phyloP scores from a whole-genome alignment of 2,888 invertebrate species.

The Lacanobia wlatinum region DNA sequence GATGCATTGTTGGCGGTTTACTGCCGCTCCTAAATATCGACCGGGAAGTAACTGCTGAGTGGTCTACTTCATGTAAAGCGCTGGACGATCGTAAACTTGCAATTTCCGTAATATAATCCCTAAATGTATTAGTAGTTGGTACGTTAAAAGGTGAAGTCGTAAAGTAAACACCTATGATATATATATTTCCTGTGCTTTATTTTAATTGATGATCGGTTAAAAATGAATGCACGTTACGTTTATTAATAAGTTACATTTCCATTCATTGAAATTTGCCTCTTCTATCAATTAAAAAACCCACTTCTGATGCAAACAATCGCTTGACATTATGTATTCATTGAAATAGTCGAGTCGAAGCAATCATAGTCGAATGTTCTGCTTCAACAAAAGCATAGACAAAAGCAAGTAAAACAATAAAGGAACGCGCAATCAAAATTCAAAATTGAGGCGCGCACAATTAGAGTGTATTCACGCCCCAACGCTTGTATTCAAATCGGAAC shows the following conservation, averaged over 20 bases:
- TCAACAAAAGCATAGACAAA: slow-evolving; percentile 75
- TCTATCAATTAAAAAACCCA: slow-evolving; percentile 41
- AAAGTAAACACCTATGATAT: slow-evolving; percentile 14
- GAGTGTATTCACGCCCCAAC: slow-evolving; percentile 83
- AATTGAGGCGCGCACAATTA: slow-evolving; percentile 83
- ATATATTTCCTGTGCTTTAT: slow-evolving; percentile 10
- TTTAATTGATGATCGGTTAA: background rate
- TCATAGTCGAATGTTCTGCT: slow-evolving; percentile 60
- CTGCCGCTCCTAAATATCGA: slow-evolving; percentile 79
- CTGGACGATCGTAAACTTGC: slow-evolving; percentile 62
- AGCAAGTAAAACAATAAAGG: slow-evolving; percentile 82
- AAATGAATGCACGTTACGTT: background rate
- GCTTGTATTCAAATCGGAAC: slow-evolving; percentile 86
- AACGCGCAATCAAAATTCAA: slow-evolving; percentile 84
- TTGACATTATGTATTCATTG: slow-evolving; percentile 58
- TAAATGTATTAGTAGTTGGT: slow-evolving; percentile 43
- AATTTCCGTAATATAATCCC: slow-evolving; percentile 57
- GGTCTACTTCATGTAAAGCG: slow-evolving; percentile 52
- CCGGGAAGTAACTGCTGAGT: slow-evolving; percentile 71
- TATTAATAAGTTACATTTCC: slow-evolving; percentile 22
- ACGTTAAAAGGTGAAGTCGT: slow-evolving; percentile 33
- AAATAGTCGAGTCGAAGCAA: slow-evolving; percentile 59
- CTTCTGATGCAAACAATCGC: slow-evolving; percentile 53
- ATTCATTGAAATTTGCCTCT: slow-evolving; percentile 40
- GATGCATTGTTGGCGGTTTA: slow-evolving; percentile 68